These are phyloP conservation scores for Ianthella basta DNA, from an alignment of 37 sponge, comb jelly and placozoan genomes.

Conservation along the genomic window DNA sequence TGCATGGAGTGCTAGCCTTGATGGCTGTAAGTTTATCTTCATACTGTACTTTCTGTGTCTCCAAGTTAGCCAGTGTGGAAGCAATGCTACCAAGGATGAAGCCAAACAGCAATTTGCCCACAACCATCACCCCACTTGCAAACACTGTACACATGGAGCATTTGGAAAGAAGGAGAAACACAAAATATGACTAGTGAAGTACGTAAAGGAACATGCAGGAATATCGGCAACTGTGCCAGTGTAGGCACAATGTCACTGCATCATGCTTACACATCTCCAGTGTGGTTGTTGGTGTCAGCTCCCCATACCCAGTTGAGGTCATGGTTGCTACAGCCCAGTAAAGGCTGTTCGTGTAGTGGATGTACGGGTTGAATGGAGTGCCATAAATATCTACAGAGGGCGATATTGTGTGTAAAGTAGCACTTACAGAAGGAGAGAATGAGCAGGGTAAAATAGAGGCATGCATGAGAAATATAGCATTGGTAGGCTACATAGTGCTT, in stretches of 20 bases:
- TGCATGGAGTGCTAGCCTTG: too few relatives aligned
- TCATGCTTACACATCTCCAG: conserved; percentile 35
- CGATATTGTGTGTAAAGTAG: background rate
- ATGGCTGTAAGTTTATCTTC: conserved; percentile 64
- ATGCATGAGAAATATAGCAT: background rate
- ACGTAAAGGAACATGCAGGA: too few relatives aligned
- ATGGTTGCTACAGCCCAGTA: conserved; percentile 85
- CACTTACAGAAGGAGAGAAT: background rate
- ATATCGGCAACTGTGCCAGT: too few relatives aligned
- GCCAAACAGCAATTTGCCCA: conserved; percentile 78
- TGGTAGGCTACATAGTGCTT: too few relatives aligned
- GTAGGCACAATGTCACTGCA: background rate
- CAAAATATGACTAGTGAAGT: too few relatives aligned
- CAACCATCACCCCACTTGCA: conserved; percentile 72
- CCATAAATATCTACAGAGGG: conserved; percentile 22
- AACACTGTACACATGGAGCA: conserved; percentile 40
- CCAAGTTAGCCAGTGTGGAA: conserved; percentile 73
- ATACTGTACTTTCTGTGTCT: conserved; percentile 62
- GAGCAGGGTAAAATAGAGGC: background rate
- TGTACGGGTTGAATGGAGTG: conserved; percentile 9
- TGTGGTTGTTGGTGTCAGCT: conserved; percentile 32
- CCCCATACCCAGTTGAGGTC: conserved; percentile 79
- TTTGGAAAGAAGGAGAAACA: too few relatives aligned
- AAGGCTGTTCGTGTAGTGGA: conserved; percentile 70
- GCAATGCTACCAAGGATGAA: conserved; percentile 82